These are phyloP conservation scores for Perca schrenkii DNA, from an alignment of 2,113 vertebrate genomes.

Conservation along the genomic window DNA sequence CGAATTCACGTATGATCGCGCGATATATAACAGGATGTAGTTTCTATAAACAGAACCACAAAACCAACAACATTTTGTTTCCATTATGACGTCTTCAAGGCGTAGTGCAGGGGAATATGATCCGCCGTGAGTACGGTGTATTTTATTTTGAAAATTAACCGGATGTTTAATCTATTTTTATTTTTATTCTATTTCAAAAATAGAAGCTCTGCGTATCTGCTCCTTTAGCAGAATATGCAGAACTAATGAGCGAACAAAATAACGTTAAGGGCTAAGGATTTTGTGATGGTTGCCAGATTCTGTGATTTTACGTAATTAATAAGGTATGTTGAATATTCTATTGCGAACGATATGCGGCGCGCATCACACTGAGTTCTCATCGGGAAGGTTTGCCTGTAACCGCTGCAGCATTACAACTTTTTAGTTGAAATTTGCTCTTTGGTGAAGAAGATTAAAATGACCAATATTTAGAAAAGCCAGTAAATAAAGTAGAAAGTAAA, in stretches of 20 bases:
- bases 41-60: too few species aligned
- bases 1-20: too few species aligned
- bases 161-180: too few species aligned
- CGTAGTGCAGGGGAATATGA: too few species aligned
- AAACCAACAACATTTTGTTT: too few species aligned
- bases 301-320: background rate
- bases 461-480: background rate
- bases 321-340: background rate
- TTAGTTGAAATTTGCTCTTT: background rate
- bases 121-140: too few species aligned
- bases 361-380: background rate
- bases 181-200: too few species aligned
- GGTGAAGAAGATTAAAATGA: background rate
- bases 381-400: background rate
- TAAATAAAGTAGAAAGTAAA: background rate
- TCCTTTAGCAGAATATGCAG: background rate
- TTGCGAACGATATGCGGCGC: background rate
- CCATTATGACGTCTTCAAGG: too few species aligned
- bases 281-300: background rate
- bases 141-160: too few species aligned
- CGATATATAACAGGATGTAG: too few species aligned
- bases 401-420: too few species aligned
- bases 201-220: too few species aligned
- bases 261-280: background rate
- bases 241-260: background rate